These are phyloP conservation scores for Oppia nitens DNA, from an alignment of 1,140 invertebrate genomes.

Conservation along the genomic window DNA sequence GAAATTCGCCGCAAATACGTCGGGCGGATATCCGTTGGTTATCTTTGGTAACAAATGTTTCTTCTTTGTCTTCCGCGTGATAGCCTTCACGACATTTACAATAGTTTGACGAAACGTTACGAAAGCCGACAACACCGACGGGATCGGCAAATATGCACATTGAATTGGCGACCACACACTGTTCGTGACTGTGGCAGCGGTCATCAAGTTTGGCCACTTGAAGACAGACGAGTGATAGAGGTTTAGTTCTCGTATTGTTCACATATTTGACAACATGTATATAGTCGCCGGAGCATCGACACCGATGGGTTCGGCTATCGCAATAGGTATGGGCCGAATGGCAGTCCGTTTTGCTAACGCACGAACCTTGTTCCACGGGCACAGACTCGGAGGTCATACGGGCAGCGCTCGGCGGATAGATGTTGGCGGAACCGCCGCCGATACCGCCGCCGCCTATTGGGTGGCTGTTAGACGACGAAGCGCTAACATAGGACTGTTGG, in stretches of 20 bases:
- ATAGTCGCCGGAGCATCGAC: not conserved
- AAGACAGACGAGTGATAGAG: not conserved
- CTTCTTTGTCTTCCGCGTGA: not conserved
- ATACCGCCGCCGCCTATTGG: not conserved
- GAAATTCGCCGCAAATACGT: not conserved
- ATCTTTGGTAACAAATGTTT: not conserved
- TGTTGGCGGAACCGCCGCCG: not conserved
- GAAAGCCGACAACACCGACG: not conserved
- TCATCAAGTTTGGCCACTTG: not conserved
- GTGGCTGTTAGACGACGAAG: too few species aligned
- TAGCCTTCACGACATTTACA: constrained; percentile 5
- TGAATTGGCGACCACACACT: constrained; percentile 4
- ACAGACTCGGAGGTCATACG: not conserved
- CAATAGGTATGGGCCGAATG: not conserved
- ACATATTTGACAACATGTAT: not conserved
- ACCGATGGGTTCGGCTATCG: not conserved
- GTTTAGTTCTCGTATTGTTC: not conserved
- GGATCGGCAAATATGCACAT: not conserved
- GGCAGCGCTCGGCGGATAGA: not conserved
- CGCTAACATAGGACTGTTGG: too few species aligned
- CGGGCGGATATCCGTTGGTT: not conserved
- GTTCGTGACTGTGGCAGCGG: constrained; percentile 1
- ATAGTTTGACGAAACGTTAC: not conserved
- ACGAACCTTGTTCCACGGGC: not conserved
- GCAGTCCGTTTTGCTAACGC: not conserved